A percentile compares a stretch with the other conserved stretches of the same genome.
These are phyloP conservation scores for Parnassius glacialis DNA, from an alignment of 2,888 invertebrate genomes.

Conservation along the genomic window DNA sequence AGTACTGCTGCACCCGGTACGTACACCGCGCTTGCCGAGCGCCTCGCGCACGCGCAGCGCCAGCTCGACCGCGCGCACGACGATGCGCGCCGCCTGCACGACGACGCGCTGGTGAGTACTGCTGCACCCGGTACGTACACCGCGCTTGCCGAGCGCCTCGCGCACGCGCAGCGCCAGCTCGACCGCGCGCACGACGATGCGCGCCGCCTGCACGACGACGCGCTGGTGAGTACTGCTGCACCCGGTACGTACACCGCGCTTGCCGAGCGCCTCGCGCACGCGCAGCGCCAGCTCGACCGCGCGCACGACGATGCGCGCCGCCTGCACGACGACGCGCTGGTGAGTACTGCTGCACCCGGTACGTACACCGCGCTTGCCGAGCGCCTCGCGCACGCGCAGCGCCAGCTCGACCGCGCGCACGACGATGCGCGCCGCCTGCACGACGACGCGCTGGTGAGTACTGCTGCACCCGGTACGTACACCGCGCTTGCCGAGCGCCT, in stretches of 20 bases:
- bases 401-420: too few species aligned
- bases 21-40: slow-evolving; percentile 76
- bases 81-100: slow-evolving; percentile 56
- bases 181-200: slow-evolving; percentile 64
- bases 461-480: slow-evolving; percentile 78
- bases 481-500: slow-evolving; percentile 64
- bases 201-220: slow-evolving; percentile 68
- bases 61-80: slow-evolving; percentile 55
- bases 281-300: too few species aligned
- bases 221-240: slow-evolving; percentile 65
- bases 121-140: slow-evolving; percentile 76
- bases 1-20: slow-evolving; percentile 51
- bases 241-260: slow-evolving; percentile 42
- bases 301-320: slow-evolving; percentile 65
- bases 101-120: slow-evolving; percentile 55
- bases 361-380: slow-evolving; percentile 32
- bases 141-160: slow-evolving; percentile 64
- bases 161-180: slow-evolving; percentile 72
- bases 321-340: slow-evolving; percentile 70
- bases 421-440: too few species aligned
- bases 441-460: slow-evolving; percentile 18
- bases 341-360: slow-evolving; percentile 63
- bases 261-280: too few species aligned
- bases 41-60: slow-evolving; percentile 48
- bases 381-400: too few species aligned